Evolutionary conservation across 2,888 invertebrate species (phyloP).

Genomic region (Byasa hedistus): DNA sequence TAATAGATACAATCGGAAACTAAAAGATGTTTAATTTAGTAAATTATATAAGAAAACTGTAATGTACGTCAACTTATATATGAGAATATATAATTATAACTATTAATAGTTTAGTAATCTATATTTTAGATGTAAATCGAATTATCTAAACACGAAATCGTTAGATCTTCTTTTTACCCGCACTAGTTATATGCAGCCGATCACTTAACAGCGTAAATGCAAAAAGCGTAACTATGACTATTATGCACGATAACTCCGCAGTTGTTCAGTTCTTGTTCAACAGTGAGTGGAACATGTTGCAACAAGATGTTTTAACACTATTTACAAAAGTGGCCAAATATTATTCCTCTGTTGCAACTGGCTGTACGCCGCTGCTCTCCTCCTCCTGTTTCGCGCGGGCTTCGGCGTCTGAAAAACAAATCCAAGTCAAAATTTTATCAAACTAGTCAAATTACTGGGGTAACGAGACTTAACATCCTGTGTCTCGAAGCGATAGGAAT

Average conservation of each 20-base stretch:
- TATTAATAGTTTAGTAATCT: not conserved
- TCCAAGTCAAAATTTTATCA: not conserved
- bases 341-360: conserved; percentile 72
- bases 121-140: not conserved
- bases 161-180: not conserved
- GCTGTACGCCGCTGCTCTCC: conserved; percentile 55
- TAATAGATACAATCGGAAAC: not conserved
- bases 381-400: conserved; percentile 74
- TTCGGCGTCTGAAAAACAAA: conserved; percentile 73
- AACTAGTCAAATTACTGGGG: not conserved
- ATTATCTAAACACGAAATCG: not conserved
- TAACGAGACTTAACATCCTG: not conserved
- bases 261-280: conserved; percentile 59
- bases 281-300: conserved; percentile 65
- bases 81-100: not conserved
- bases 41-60: not conserved
- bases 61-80: not conserved
- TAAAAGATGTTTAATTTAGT: not conserved
- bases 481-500: too few species aligned
- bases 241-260: conserved; percentile 24
- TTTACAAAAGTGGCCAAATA: conserved; percentile 78
- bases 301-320: conserved; percentile 71
- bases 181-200: not conserved
- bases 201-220: conserved; percentile 19
- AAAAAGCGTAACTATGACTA: conserved; percentile 29